Evolutionary conservation across 2,113 vertebrate genomes (phyloP).

Genomic region (Perca fluviatilis): DNA sequence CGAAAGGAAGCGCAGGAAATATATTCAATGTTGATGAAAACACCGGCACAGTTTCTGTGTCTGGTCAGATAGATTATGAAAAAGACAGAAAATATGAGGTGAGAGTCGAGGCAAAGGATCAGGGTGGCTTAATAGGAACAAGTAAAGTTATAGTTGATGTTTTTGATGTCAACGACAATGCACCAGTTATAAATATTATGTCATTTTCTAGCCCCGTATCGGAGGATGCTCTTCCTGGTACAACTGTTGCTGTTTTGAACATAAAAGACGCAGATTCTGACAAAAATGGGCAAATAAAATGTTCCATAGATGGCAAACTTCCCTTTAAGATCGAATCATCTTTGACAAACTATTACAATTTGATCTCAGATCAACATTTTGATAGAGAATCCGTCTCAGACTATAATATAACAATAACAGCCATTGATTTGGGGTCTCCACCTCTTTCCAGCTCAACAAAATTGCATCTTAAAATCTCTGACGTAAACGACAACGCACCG

Average conservation of each 20-base stretch:
- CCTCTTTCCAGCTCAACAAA: conserved; percentile 20
- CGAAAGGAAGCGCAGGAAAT: conserved; percentile 7
- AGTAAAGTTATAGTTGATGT: conserved; percentile 75
- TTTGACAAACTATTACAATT: conserved; percentile 68
- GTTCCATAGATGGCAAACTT: conserved; percentile 45
- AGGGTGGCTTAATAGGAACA: conserved; percentile 39
- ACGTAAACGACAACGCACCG: conserved; percentile 62
- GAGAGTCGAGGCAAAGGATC: conserved; percentile 69
- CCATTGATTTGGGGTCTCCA: conserved; percentile 29
- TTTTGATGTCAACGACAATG: conserved; percentile 74
- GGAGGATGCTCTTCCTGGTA: conserved; percentile 56
- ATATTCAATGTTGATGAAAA: conserved; percentile 61
- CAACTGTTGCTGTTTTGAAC: conserved; percentile 66
- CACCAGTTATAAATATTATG: conserved; percentile 56
- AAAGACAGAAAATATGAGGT: conserved; percentile 70
- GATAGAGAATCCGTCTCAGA: conserved; percentile 50
- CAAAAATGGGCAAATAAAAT: conserved; percentile 65
- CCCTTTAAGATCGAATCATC: conserved; percentile 67
- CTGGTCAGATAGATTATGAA: conserved; percentile 73
- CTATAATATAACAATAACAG: conserved; percentile 60
- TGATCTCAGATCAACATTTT: conserved; percentile 55
- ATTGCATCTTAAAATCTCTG: conserved; percentile 52
- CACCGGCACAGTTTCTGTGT: conserved; percentile 41
- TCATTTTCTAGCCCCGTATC: conserved; percentile 59
- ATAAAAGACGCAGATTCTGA: conserved; percentile 72